Base-by-base conservation (phyloP, 2,888 invertebrate genomes). In the Callyntrura guangdongensis region DNA sequence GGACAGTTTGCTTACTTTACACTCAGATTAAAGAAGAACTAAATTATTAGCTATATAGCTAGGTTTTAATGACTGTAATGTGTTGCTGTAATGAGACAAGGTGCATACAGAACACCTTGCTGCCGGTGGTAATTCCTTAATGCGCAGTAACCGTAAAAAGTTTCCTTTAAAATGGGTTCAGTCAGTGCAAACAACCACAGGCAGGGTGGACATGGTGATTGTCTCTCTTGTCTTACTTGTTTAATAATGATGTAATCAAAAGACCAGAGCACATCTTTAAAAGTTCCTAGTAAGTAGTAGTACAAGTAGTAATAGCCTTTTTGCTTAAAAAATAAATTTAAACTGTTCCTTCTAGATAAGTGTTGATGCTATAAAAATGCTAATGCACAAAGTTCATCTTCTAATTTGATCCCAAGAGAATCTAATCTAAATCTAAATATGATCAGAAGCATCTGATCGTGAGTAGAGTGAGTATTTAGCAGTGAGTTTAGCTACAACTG, bases 331-430 rank as follows among this genome's bases (percentile, higher is more conserved):
- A n/a, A 53, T 2, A 14, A 12, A 53, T 53, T 53, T 9, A 9
- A 9, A 5, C 1, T 53, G n/a, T 14, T 53, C 36, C 36, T 36
- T 36, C 36, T 4, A 53, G 12, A 53, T n/a, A 53, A 14, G 12
- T 53, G 5, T 45, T 8, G 6, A 69, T 45, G 69, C 36, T 69
- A 17, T 53, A 0, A n/a, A 8, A 1, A 69, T 45, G 69, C 36
- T 69, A 17, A 14, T 45, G n/a, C 14, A 77, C 12, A n/a, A 72
- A 20, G 77, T 53, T 77, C 77, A 77, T 77, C 77, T 22, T 25
- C 27, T 25, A 53, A 77, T 77, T 53, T 77, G 53, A 77, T 77
- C 53, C 53, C 25, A 14, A 61, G n/a, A 61, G 36, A 36, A 36
- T 36, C 36, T 36, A 36, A 36, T 36, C 36, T 36, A 36, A 36